phyloP scores from a whole-genome alignment of 2,797 vertebrate species.

The Poliocrania exsul region DNA sequence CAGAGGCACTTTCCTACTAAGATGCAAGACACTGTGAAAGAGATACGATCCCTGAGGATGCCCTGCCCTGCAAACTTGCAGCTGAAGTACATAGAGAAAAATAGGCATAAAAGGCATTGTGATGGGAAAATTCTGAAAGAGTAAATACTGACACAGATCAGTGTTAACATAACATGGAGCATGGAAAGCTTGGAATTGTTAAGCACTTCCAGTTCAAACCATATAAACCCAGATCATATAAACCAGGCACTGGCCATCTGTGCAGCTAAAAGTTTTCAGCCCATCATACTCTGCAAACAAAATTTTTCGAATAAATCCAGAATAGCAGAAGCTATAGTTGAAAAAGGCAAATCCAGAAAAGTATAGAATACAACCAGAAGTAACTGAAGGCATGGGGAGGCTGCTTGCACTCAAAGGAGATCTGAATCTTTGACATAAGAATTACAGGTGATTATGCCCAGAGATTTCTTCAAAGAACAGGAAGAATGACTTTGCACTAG shows the following conservation, averaged over 20 bases:
- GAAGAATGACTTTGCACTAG: neutral
- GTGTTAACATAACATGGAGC: neutral
- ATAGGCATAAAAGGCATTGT: neutral
- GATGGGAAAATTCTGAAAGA: neutral
- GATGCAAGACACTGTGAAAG: neutral
- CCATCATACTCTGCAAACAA: neutral
- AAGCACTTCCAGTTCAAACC: neutral
- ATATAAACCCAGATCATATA: neutral
- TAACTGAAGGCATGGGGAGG: neutral
- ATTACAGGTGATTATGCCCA: neutral
- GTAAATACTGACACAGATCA: neutral
- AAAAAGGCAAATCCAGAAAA: neutral
- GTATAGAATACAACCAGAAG: neutral
- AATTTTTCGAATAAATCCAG: neutral
- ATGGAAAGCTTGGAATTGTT: neutral
- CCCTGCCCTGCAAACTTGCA: neutral
- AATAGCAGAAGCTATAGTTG: neutral
- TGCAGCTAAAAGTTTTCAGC: neutral
- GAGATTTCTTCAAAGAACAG: neutral
- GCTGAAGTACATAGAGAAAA: neutral
- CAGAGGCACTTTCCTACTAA: neutral
- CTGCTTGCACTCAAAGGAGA: neutral
- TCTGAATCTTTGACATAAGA: neutral
- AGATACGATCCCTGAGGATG: neutral
- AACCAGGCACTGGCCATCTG: neutral